Base-by-base conservation (phyloP, 1,140 invertebrate genomes). In the Eciton burchellii region DNA sequence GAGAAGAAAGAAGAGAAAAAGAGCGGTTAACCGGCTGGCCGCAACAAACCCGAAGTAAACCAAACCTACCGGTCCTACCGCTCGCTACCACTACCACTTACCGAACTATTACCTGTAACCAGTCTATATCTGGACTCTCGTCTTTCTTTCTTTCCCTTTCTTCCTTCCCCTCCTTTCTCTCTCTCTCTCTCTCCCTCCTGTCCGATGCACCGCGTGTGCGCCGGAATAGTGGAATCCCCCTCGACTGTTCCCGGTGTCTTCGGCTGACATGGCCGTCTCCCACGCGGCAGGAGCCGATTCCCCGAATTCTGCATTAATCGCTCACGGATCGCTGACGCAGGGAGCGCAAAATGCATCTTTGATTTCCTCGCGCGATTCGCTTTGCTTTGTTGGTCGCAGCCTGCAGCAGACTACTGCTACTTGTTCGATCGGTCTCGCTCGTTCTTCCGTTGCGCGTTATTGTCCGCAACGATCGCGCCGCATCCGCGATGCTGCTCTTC, bases 31-130 rank as follows among this genome's bases (percentile, higher is more conserved):
- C 87, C 83, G 84, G 87, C 81, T 76, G 85, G 72, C 52, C 56
- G 88, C 86, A 86, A 81, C 86, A 24, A 85, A 84, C 82, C 74
- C 77, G 85, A 87, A 85, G 85, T 85, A 83, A 88, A 89, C 88
- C 84, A 84, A 89, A 89, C 88, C 77, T 89, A 89, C 88, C 88
- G 88, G 88, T 89, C 88, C 88, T 89, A 76, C 88, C 45, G 76
- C 88, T 89, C 84, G 76, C 87, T 85, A 82, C 72, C 74, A 89
- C 88, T 73, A 86, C 82, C 68, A 84, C 57, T 81, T 81, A 83
- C 82, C 84, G 66, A 86, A 81, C 86, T 81, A 88, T 84, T 87
- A 83, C 73, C 83, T 81, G 57, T 74, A 79, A 26, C 81, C 71
- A 63, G 56, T 86, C 79, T 85, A 87, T 79, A 89, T 88, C 83